phyloP scores from a whole-genome alignment of 2,797 vertebrate species.

The Nyctalus aviator region DNA sequence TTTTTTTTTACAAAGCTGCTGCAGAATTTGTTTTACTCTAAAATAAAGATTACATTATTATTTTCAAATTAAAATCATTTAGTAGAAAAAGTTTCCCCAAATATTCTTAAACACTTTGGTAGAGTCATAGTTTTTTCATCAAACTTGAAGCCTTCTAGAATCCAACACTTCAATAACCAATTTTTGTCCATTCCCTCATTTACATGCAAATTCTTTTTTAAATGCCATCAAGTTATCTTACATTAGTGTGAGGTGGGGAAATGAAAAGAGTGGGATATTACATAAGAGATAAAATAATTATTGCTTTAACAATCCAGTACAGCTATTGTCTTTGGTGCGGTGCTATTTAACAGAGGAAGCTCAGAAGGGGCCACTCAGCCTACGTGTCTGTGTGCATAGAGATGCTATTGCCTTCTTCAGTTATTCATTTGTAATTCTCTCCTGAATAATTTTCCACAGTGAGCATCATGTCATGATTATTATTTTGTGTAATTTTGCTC shows the following conservation, averaged over 20 bases:
- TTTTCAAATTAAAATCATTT: conserved; percentile 71
- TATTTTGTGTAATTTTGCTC: neutral
- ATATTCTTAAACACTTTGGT: conserved; percentile 58
- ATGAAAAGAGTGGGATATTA: conserved; percentile 27
- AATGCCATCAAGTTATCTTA: conserved; percentile 64
- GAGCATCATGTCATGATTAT: neutral
- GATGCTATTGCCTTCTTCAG: rapidly evolving
- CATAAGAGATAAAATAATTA: conserved; percentile 64
- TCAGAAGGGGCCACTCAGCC: no score
- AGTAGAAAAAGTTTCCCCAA: conserved; percentile 55
- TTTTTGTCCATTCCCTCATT: conserved; percentile 55
- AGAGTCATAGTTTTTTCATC: conserved; percentile 44
- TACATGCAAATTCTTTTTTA: conserved; percentile 68
- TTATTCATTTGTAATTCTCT: neutral
- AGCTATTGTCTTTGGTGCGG: conserved; percentile 36
- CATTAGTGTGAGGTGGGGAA: conserved; percentile 63
- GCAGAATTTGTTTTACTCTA: conserved; percentile 60
- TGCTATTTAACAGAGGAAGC: neutral
- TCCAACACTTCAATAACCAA: conserved; percentile 62
- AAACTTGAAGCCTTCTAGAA: conserved; percentile 69
- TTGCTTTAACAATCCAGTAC: neutral
- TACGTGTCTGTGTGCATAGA: rapidly evolving
- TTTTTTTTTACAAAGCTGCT: conserved; percentile 60
- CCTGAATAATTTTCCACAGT: neutral
- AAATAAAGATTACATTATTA: conserved; percentile 64